phyloP scores from a whole-genome alignment of 1,140 invertebrate species.

The Panulirus ornatus region DNA sequence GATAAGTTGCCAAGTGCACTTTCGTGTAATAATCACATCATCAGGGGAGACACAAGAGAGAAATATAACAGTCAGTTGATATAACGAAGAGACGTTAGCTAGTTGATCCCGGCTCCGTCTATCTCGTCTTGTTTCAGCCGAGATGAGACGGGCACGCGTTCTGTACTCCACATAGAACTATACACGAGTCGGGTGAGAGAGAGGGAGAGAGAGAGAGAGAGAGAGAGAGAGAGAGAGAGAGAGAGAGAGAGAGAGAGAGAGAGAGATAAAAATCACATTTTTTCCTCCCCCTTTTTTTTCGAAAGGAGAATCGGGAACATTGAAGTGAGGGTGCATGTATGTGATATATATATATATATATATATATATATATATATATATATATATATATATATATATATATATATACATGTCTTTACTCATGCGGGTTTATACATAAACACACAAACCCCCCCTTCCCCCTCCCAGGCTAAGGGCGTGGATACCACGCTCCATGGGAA shows the following conservation, averaged over 20 bases:
- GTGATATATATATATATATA: too few relatives aligned
- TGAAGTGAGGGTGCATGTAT: too few relatives aligned
- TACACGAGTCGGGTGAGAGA: neutral
- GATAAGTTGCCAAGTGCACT: too few relatives aligned
- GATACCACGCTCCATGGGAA: too few relatives aligned
- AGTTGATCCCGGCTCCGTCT: neutral
- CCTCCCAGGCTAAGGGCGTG: too few relatives aligned
- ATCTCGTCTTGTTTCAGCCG: neutral
- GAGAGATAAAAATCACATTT: too few relatives aligned
- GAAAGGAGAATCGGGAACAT: neutral
- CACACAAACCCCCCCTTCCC: neutral
- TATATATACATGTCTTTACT: neutral
- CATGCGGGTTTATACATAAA: neutral
- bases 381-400: neutral
- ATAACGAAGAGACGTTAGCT: neutral
- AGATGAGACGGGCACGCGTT: too few relatives aligned
- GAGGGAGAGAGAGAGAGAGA: neutral
- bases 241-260: neutral
- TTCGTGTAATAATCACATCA: too few relatives aligned
- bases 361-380: too few relatives aligned
- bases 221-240: constrained; percentile 1
- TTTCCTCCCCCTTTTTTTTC: neutral
- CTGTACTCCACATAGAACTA: too few relatives aligned
- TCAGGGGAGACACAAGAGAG: too few relatives aligned
- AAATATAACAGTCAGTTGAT: too few relatives aligned